phyloP scores from a whole-genome alignment of 2,113 vertebrate species.

The Bufo bufo region DNA sequence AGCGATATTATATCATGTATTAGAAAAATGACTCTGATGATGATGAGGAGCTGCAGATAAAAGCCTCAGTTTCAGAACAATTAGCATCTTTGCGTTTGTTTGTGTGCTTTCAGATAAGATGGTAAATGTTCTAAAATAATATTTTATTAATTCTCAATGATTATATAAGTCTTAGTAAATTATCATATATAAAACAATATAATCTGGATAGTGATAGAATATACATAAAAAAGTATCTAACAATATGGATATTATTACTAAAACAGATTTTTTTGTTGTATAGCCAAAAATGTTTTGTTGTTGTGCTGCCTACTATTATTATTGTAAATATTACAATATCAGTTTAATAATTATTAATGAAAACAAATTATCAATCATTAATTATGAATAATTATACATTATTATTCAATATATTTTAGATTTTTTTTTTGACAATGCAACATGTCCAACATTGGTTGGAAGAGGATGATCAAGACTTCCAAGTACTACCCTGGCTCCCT shows the following conservation, averaged over 20 bases:
- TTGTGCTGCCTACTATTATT: neutral
- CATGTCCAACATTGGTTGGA: too few relatives aligned
- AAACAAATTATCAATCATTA: too few relatives aligned
- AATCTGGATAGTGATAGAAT: neutral
- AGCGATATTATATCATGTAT: conserved; percentile 42
- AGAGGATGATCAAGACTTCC: too few relatives aligned
- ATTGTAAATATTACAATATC: neutral
- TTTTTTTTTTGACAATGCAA: too few relatives aligned
- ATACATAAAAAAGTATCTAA: neutral
- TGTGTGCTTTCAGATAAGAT: conserved; percentile 40
- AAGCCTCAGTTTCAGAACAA: conserved; percentile 59
- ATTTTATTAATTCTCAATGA: neutral
- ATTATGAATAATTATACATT: too few relatives aligned
- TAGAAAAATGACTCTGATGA: conserved; percentile 57
- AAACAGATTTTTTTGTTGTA: neutral
- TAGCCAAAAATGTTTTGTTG: neutral
- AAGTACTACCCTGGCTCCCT: too few relatives aligned
- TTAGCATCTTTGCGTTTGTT: conserved; percentile 51
- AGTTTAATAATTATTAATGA: neutral
- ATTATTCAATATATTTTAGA: neutral
- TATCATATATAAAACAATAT: neutral
- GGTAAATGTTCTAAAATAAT: neutral
- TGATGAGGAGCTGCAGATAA: conserved; percentile 60
- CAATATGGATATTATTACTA: neutral
- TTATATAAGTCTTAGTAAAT: neutral